Percentiles rank a stretch among this genome's conserved stretches.
Conservation (phyloP, 2,113 vertebrate species). For the Tetraodon nigroviridis region DNA sequence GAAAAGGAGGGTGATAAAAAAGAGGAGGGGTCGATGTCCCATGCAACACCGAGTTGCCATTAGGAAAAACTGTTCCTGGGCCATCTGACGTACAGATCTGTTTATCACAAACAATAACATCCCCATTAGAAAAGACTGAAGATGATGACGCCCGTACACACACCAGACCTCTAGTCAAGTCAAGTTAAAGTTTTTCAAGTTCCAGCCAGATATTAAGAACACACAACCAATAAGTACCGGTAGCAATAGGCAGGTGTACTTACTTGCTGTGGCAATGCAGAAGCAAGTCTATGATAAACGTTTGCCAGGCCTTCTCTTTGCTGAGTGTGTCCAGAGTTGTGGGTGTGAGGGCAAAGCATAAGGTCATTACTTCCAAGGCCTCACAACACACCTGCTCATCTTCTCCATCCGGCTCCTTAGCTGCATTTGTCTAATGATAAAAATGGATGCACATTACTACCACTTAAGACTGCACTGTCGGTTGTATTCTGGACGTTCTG, state of each 20-base stretch:
- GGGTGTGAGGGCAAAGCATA: constrained; percentile 97
- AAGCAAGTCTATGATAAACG: constrained; percentile 96
- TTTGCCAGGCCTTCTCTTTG: constrained; percentile 99
- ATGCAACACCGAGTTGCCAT: constrained; percentile 99
- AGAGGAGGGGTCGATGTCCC: constrained; percentile 96
- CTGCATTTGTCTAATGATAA: constrained; percentile 85
- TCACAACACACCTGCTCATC: constrained; percentile 99
- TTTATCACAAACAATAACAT: constrained; percentile 6
- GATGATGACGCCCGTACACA: background rate
- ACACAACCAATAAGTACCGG: too few relatives aligned
- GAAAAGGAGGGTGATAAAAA: constrained; percentile 98
- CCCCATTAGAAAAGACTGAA: background rate
- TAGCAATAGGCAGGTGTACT: constrained; percentile 52
- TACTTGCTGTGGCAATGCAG: constrained; percentile 99
- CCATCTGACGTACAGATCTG: constrained; percentile 97
- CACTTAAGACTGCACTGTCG: background rate
- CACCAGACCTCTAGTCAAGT: background rate
- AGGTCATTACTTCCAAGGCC: constrained; percentile 96
- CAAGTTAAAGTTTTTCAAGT: too few relatives aligned
- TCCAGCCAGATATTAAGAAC: too few relatives aligned
- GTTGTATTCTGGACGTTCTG: background rate
- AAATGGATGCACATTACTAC: background rate
- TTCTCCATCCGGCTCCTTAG: constrained; percentile 91
- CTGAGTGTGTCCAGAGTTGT: constrained; percentile 95
- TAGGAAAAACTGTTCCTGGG: constrained; percentile 98